Percentiles rank a stretch among this genome's conserved stretches.
These are phyloP conservation scores for Papilio polyxenes DNA, from an alignment of 1,140 invertebrate species.

Conservation along the genomic window DNA sequence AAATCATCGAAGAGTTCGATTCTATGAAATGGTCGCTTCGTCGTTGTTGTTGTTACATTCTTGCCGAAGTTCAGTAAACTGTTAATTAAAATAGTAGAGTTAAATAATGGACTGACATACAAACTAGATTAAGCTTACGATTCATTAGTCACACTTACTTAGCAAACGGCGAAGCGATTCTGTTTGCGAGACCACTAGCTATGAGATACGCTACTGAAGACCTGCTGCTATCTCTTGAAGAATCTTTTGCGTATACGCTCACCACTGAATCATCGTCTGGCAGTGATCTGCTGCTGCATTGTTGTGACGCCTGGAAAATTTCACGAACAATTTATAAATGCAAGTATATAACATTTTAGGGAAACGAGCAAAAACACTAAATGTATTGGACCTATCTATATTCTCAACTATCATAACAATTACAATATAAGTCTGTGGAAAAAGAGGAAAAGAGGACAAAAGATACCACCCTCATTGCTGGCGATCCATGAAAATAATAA, in stretches of 20 bases:
- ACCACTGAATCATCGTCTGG: slow-evolving; percentile 69
- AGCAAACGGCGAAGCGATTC: slow-evolving; percentile 71
- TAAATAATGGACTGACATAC: background rate
- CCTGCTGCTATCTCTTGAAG: slow-evolving; percentile 50
- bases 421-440: no score
- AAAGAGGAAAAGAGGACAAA: no score
- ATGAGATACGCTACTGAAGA: slow-evolving; percentile 70
- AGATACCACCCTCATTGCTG: no score
- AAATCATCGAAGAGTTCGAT: slow-evolving; percentile 69
- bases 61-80: slow-evolving; percentile 64
- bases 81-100: slow-evolving; percentile 38
- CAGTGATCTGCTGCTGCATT: slow-evolving; percentile 49
- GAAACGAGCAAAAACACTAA: no score
- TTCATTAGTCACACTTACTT: slow-evolving; percentile 42
- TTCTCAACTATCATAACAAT: no score
- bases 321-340: background rate
- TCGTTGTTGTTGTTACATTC: slow-evolving; percentile 55
- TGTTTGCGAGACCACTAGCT: slow-evolving; percentile 72
- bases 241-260: slow-evolving; percentile 69
- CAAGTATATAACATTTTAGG: background rate
- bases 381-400: no score
- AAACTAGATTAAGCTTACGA: background rate
- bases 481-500: no score
- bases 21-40: slow-evolving; percentile 56
- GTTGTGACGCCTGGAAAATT: slow-evolving; percentile 56